A percentile compares a stretch with the other conserved stretches of the same genome.
Conservation (phyloP, 2,888 invertebrate species). For the Archaeoteleia sp. region DNA sequence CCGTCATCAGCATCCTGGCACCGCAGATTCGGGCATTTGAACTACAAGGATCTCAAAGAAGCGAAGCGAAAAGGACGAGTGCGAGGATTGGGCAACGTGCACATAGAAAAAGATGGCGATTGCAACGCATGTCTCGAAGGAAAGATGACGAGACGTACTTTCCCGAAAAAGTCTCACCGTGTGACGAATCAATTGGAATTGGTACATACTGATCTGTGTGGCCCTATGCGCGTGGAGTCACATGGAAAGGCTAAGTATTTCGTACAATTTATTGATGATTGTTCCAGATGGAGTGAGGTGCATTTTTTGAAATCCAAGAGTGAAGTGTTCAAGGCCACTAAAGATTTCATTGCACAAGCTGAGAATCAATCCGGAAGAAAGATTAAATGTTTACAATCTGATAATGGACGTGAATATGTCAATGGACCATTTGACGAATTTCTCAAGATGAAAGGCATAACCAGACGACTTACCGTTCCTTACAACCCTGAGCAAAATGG, state of each 20-base stretch:
- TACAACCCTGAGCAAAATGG: too few relatives aligned
- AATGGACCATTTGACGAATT: too few relatives aligned
- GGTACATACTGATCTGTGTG: conserved; percentile 37
- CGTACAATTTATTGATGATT: conserved; percentile 57
- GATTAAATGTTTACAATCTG: conserved; percentile 51
- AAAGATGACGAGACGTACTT: conserved; percentile 6
- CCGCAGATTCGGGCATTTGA: conserved; percentile 11
- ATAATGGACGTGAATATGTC: conserved; percentile 46
- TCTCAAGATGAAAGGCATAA: too few relatives aligned
- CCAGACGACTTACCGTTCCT: too few relatives aligned
- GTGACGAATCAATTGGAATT: conserved; percentile 39
- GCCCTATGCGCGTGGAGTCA: conserved; percentile 49
- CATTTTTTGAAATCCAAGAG: conserved; percentile 47
- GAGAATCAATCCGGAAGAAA: conserved; percentile 45
- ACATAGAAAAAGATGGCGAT: too few relatives aligned
- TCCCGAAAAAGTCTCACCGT: conserved; percentile 3
- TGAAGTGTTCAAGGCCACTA: conserved; percentile 44
- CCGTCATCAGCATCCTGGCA: conserved; percentile 1
- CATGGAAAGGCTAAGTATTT: conserved; percentile 50
- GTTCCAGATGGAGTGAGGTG: conserved; percentile 50
- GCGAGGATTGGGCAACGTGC: too few relatives aligned
- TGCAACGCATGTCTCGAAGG: too few relatives aligned
- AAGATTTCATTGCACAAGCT: conserved; percentile 34
- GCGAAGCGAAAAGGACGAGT: background rate
- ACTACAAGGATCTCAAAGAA: background rate